A percentile compares a stretch with the other conserved stretches of the same genome.
These are phyloP conservation scores for Rhegmatorhina hoffmannsi DNA, from an alignment of 2,113 vertebrate genomes.

Conservation along the genomic window DNA sequence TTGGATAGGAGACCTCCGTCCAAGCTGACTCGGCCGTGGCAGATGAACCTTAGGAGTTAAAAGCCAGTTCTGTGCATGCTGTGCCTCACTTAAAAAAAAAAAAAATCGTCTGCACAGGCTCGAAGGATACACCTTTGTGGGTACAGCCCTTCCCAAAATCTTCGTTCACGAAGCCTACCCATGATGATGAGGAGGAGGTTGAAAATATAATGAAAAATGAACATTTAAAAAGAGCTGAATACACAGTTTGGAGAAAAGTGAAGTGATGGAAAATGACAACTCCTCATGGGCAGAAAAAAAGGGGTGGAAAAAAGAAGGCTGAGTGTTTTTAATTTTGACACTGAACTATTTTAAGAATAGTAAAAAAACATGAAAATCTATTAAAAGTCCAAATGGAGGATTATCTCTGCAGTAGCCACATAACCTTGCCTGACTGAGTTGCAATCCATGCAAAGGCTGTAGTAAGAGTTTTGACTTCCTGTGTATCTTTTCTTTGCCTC, in stretches of 20 bases:
- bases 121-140: too few species aligned
- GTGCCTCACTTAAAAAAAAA: too few species aligned
- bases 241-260: constrained; percentile 17
- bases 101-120: too few species aligned
- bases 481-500: neutral
- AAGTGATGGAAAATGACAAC: constrained; percentile 18
- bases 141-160: too few species aligned
- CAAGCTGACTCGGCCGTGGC: too few species aligned
- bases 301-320: neutral
- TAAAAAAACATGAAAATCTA: neutral
- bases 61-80: too few species aligned
- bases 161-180: too few species aligned
- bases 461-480: neutral
- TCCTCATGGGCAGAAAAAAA: neutral
- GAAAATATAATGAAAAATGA: constrained; percentile 61
- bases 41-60: too few species aligned
- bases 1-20: too few species aligned
- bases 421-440: neutral
- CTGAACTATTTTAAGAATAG: neutral
- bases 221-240: constrained; percentile 56
- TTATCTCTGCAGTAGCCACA: neutral
- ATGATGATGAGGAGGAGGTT: neutral
- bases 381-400: neutral
- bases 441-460: neutral
- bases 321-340: constrained; percentile 6